These are phyloP conservation scores for Orientallactaga bullata DNA, from an alignment of 2,113 vertebrate genomes.

Conservation along the genomic window DNA sequence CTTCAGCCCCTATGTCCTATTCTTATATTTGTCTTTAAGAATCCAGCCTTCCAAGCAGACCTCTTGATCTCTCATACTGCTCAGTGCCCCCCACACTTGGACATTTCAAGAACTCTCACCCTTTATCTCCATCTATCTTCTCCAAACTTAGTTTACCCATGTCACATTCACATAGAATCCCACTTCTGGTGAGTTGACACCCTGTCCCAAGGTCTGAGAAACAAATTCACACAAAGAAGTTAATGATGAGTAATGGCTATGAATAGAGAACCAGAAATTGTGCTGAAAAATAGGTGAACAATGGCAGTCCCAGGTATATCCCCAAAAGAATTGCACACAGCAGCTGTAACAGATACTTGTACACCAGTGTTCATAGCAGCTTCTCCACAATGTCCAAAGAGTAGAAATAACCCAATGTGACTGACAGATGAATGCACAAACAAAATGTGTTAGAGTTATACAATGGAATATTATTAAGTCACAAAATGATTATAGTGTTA, in stretches of 20 bases:
- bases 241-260: neutral
- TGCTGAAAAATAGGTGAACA: constrained; percentile 36
- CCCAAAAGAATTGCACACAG: constrained; percentile 35
- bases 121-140: constrained; percentile 4
- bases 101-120: neutral
- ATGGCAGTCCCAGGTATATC: neutral
- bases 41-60: neutral
- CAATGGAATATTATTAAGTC: neutral
- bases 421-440: neutral
- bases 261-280: constrained; percentile 19
- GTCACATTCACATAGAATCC: neutral
- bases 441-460: constrained; percentile 18
- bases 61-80: neutral
- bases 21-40: neutral
- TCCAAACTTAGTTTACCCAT: constrained; percentile 6
- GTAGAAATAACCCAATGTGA: neutral
- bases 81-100: neutral
- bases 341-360: neutral
- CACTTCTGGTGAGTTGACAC: constrained; percentile 13
- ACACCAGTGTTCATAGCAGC: neutral
- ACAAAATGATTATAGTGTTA: constrained; percentile 7
- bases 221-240: constrained; percentile 38
- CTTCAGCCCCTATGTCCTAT: neutral
- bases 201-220: constrained; percentile 9
- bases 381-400: constrained; percentile 34